Conservation (phyloP, 2,797 vertebrate species). For the Chromis chromis region DNA sequence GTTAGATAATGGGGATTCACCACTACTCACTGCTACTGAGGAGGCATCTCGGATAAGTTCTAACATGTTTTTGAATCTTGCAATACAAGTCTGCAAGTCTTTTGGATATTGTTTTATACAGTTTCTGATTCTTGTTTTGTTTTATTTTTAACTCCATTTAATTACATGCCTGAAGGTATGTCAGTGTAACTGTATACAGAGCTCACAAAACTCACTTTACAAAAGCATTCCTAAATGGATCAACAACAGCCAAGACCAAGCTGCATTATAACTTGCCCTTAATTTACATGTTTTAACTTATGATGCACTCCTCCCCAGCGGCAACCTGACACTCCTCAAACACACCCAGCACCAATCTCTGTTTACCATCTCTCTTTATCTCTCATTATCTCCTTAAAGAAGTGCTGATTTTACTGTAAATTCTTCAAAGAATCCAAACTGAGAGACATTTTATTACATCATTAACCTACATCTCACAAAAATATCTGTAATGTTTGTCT, state of each 20-base stretch:
- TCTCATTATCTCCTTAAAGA: not conserved
- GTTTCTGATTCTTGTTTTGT: not conserved
- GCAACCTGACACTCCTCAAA: constrained; percentile 14
- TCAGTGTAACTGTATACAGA: not conserved
- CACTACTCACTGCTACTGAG: not conserved
- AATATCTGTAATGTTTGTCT: not conserved
- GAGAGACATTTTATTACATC: not conserved
- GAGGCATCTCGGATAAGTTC: not conserved
- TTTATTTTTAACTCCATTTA: not conserved
- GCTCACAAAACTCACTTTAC: not conserved
- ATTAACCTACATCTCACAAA: not conserved
- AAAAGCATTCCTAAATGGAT: not conserved
- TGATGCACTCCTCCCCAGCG: not conserved
- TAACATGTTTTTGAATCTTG: not conserved
- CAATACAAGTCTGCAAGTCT: not conserved
- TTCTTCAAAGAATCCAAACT: not conserved
- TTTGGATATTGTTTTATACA: constrained; percentile 4
- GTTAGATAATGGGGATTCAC: constrained; percentile 1
- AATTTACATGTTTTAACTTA: constrained; percentile 8
- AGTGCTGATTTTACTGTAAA: not conserved
- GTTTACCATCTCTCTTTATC: not conserved
- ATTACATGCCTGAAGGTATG: not conserved
- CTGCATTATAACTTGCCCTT: not conserved
- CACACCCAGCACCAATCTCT: not conserved
- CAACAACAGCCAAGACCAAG: not conserved